Conservation (phyloP, 2,113 vertebrate genomes). For the Tachycineta bicolor region DNA sequence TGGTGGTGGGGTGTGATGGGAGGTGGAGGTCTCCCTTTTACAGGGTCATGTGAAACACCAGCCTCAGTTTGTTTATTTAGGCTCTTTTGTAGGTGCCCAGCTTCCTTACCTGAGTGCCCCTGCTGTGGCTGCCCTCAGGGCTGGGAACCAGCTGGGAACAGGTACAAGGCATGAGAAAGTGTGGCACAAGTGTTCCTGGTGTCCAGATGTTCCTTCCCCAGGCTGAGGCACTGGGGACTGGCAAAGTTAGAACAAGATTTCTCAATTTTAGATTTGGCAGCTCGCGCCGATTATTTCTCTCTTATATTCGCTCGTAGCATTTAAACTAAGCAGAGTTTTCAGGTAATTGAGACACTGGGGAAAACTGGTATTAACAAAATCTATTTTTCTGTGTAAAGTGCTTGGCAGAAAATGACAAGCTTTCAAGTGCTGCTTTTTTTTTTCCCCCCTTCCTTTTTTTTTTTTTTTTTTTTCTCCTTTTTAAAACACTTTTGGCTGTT, state of each 20-base stretch:
- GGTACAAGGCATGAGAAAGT: neutral
- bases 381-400: slow-evolving; percentile 21
- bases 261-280: neutral
- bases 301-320: neutral
- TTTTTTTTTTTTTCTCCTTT: neutral
- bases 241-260: neutral
- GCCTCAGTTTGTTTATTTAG: neutral
- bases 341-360: slow-evolving; percentile 59
- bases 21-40: neutral
- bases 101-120: neutral
- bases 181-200: neutral
- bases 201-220: neutral
- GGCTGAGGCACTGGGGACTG: neutral
- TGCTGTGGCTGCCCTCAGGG: neutral
- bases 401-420: slow-evolving; percentile 26
- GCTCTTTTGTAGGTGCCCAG: neutral
- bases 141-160: neutral
- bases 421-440: neutral
- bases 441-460: no score
- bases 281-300: neutral
- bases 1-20: neutral
- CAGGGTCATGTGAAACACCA: neutral
- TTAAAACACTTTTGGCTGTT: slow-evolving; percentile 30
- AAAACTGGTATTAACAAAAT: slow-evolving; percentile 39
- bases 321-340: slow-evolving; percentile 31